These are phyloP conservation scores for Ovis canadensis DNA, from an alignment of 2,113 vertebrate genomes.

Conservation along the genomic window DNA sequence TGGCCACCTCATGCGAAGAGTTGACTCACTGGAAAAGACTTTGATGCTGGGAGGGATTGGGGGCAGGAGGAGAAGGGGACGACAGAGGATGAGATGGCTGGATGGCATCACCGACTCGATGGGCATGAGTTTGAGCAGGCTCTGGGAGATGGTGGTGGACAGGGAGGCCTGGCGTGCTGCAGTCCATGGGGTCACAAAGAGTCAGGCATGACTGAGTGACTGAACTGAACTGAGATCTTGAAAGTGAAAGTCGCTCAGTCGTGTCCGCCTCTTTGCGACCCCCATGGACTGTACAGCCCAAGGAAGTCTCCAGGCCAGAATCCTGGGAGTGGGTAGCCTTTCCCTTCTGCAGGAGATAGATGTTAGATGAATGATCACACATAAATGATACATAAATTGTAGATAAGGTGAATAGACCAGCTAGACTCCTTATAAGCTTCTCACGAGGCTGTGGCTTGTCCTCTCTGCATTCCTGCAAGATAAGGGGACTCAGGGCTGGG, in stretches of 20 bases:
- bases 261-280: neutral
- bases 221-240: neutral
- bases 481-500: neutral
- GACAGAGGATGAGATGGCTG: neutral
- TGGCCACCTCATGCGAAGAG: accelerated
- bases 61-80: neutral
- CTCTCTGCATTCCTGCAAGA: neutral
- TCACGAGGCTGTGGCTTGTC: neutral
- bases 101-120: neutral
- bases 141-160: neutral
- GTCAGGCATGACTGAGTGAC: accelerated
- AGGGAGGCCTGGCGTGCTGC: neutral
- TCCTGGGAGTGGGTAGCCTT: neutral
- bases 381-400: neutral
- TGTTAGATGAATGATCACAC: neutral
- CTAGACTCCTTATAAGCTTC: neutral
- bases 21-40: neutral
- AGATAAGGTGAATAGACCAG: neutral
- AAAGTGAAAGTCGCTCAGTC: accelerated
- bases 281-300: neutral
- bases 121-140: neutral
- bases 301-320: neutral
- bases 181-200: accelerated
- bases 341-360: neutral
- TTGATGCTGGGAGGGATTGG: neutral